phyloP scores from a whole-genome alignment of 2,113 vertebrate genomes.

The Oplegnathus fasciatus region DNA sequence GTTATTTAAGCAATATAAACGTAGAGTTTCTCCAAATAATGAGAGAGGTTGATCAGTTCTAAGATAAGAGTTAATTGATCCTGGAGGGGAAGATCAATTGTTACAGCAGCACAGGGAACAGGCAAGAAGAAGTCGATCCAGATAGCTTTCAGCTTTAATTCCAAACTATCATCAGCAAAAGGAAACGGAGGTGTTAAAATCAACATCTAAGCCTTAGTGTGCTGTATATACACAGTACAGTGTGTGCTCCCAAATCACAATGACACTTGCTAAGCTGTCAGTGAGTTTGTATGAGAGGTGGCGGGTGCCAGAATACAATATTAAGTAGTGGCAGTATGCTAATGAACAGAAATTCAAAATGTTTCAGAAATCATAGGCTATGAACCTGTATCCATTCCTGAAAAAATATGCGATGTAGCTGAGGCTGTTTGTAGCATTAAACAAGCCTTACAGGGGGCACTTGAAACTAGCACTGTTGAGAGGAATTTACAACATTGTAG shows the following conservation, averaged over 20 bases:
- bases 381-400: not conserved
- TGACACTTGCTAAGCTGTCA: not conserved
- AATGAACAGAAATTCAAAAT: too few relatives aligned
- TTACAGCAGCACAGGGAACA: constrained; percentile 37
- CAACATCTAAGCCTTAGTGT: constrained; percentile 16
- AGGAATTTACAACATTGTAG: not conserved
- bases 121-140: constrained; percentile 1
- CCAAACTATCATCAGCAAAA: constrained; percentile 24
- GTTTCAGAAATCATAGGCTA: not conserved
- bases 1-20: constrained; percentile 32
- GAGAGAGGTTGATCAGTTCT: constrained; percentile 37
- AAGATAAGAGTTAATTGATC: constrained; percentile 48
- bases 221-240: not conserved
- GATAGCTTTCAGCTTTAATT: constrained; percentile 44
- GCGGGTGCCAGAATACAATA: constrained; percentile 3
- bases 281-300: not conserved
- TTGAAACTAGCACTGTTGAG: not conserved
- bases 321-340: not conserved
- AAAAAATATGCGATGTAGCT: not conserved
- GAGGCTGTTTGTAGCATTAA: not conserved
- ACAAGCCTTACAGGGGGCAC: not conserved
- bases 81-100: constrained; percentile 29
- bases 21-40: constrained; percentile 27
- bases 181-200: constrained; percentile 11
- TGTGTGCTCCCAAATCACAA: not conserved